These are phyloP conservation scores for Otus sunia DNA, from an alignment of 2,113 vertebrate genomes.

Conservation along the genomic window DNA sequence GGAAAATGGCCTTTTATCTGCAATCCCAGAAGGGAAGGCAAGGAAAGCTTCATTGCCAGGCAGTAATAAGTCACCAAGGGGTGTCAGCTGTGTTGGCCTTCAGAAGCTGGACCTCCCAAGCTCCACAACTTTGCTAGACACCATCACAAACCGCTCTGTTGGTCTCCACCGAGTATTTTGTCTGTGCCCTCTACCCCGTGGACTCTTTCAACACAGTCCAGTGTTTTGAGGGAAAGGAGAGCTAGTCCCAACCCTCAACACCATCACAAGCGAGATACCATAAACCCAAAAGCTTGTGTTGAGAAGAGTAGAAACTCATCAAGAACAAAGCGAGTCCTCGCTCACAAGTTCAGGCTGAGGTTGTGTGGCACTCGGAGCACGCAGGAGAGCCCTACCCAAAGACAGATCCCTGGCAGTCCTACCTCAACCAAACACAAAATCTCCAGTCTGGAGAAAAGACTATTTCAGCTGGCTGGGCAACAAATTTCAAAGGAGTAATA, in stretches of 20 bases:
- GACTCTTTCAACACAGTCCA: not conserved
- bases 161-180: not conserved
- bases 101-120: not conserved
- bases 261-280: not conserved
- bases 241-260: not conserved
- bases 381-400: not conserved
- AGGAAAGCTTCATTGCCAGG: not conserved
- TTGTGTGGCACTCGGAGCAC: fast-evolving
- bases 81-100: not conserved
- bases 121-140: not conserved
- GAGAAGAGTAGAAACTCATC: not conserved
- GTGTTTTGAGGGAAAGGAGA: not conserved
- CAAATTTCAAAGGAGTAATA: not conserved
- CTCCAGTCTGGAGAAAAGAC: fast-evolving
- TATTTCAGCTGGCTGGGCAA: not conserved
- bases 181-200: not conserved
- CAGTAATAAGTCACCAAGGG: not conserved
- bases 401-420: fast-evolving
- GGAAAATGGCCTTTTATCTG: not conserved
- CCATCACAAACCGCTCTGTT: not conserved
- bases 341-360: not conserved
- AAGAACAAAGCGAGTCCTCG: not conserved
- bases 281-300: fast-evolving
- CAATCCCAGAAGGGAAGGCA: not conserved
- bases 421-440: not conserved